Evolutionary conservation across 2,888 invertebrate genomes (phyloP).

Genomic region (Blera fallax): DNA sequence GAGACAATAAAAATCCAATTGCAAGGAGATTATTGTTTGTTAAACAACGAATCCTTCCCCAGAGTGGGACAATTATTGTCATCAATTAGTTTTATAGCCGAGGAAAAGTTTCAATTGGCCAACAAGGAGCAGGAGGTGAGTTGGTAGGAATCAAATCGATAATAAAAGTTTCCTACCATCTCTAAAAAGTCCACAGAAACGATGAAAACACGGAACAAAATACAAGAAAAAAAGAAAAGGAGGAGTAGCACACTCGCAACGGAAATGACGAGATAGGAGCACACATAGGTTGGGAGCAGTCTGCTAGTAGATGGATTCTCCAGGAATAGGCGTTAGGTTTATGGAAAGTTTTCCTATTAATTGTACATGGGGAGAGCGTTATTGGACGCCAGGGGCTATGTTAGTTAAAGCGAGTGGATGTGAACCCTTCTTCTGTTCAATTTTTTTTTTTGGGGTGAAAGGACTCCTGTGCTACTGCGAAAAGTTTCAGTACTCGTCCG

Average conservation of each 20-base stretch:
- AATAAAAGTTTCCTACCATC: conserved; percentile 41
- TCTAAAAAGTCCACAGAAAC: neutral
- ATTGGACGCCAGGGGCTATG: conserved; percentile 58
- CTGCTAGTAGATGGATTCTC: neutral
- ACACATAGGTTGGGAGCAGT: neutral
- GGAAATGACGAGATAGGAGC: neutral
- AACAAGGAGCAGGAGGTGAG: neutral
- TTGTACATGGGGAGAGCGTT: conserved; percentile 59
- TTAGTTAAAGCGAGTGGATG: conserved; percentile 3
- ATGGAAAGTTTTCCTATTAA: conserved; percentile 64
- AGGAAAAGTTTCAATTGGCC: conserved; percentile 66
- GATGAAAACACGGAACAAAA: neutral
- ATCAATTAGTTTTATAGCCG: conserved; percentile 68
- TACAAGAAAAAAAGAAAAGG: neutral
- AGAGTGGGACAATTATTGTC: conserved; percentile 61
- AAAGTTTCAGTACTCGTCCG: conserved; percentile 12
- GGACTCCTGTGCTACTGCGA: neutral
- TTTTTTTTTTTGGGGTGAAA: neutral
- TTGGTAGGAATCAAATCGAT: conserved; percentile 49
- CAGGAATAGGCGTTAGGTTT: conserved; percentile 43
- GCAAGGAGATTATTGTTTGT: conserved; percentile 52
- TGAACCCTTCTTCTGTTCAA: conserved; percentile 26
- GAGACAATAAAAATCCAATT: conserved; percentile 54
- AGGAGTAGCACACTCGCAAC: neutral
- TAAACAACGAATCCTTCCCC: conserved; percentile 51